These are phyloP conservation scores for Lamellibrachia columna DNA, from an alignment of 2,888 invertebrate genomes.

Conservation along the genomic window DNA sequence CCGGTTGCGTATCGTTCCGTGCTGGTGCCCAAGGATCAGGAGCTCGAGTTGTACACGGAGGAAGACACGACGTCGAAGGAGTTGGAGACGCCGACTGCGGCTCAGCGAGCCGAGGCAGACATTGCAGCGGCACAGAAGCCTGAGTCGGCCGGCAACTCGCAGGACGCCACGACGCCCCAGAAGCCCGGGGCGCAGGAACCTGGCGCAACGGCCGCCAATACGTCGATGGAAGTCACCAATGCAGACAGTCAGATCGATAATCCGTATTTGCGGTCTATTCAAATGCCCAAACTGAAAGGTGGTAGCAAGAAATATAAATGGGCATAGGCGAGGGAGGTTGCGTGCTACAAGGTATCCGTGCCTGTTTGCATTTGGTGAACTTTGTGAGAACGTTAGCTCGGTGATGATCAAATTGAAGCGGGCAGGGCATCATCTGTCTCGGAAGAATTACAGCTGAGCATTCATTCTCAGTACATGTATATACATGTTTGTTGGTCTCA, in stretches of 20 bases:
- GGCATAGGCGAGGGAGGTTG: neutral
- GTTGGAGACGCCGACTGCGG: slow-evolving; percentile 47
- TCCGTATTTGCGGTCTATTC: slow-evolving; percentile 75
- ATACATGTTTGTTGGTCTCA: neutral
- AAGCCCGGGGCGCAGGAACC: neutral
- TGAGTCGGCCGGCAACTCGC: neutral
- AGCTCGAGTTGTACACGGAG: slow-evolving; percentile 74
- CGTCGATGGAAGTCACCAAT: slow-evolving; percentile 39
- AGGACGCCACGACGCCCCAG: neutral
- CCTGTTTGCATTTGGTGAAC: neutral
- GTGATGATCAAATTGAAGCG: neutral
- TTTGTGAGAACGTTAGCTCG: neutral
- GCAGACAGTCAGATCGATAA: slow-evolving; percentile 70
- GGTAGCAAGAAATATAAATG: slow-evolving; percentile 19
- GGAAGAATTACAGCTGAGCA: neutral
- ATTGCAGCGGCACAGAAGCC: neutral
- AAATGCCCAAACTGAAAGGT: slow-evolving; percentile 59
- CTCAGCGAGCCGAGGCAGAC: slow-evolving; percentile 34
- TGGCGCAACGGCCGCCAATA: neutral
- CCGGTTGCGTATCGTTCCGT: slow-evolving; percentile 84
- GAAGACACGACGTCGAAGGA: slow-evolving; percentile 72
- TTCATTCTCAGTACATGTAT: neutral
- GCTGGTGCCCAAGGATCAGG: slow-evolving; percentile 90
- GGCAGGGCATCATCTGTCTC: neutral
- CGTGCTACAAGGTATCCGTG: slow-evolving; percentile 51